A percentile compares a stretch with the other conserved stretches of the same genome.
Evolutionary conservation across 92 coral and sea anemone genomes (phyloP).

Genomic region (Muricea muricata): DNA sequence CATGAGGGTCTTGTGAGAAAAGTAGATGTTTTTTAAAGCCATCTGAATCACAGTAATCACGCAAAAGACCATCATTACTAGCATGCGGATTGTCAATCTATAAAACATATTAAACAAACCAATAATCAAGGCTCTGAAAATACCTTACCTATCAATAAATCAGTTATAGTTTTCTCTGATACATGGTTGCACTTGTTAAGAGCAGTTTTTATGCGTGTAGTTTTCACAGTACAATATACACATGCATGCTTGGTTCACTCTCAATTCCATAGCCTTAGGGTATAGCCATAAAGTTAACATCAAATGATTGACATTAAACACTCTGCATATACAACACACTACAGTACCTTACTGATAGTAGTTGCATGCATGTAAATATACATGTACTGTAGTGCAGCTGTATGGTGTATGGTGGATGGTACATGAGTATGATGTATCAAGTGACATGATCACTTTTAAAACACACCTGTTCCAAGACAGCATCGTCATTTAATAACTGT

Average conservation of each 20-base stretch:
- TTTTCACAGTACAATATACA: not conserved
- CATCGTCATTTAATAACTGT: slow-evolving; percentile 6
- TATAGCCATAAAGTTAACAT: not conserved
- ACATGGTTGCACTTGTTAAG: not conserved
- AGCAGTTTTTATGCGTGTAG: slow-evolving; percentile 3
- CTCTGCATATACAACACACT: not conserved
- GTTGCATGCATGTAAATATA: too few species aligned
- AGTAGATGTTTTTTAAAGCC: slow-evolving; percentile 9
- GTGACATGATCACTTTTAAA: not conserved
- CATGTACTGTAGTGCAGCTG: not conserved
- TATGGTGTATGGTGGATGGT: too few species aligned
- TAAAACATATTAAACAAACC: not conserved
- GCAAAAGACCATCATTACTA: not conserved
- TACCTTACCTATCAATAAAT: not conserved
- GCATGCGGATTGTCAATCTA: slow-evolving; percentile 8
- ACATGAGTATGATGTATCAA: too few species aligned
- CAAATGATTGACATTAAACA: not conserved
- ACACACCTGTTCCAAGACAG: slow-evolving; percentile 8
- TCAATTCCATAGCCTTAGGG: not conserved
- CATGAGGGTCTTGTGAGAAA: slow-evolving; percentile 3
- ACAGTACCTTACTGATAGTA: too few species aligned
- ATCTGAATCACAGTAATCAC: slow-evolving; percentile 17
- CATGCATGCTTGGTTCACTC: not conserved
- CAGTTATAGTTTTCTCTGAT: not conserved
- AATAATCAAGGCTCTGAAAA: not conserved